These are phyloP conservation scores for Trichoplusia ni DNA, from an alignment of 1,140 invertebrate genomes.

Conservation along the genomic window DNA sequence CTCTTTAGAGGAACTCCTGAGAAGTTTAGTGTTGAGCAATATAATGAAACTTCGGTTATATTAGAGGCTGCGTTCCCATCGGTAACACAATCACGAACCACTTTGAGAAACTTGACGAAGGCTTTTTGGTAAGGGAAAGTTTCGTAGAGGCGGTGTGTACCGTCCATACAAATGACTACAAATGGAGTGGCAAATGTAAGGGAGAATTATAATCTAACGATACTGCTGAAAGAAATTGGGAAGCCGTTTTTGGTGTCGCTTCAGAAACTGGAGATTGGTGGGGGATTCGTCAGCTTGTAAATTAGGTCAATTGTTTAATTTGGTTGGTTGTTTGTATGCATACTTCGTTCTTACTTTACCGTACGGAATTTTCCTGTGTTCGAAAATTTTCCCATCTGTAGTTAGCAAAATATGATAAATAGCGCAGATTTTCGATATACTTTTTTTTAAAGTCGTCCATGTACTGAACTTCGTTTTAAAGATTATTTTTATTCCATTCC, in stretches of 20 bases:
- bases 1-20: not conserved
- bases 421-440: too few species aligned
- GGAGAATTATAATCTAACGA: slow-evolving; percentile 44
- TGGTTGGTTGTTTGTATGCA: not conserved
- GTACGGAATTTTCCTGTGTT: too few species aligned
- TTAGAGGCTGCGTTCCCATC: slow-evolving; percentile 39
- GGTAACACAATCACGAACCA: slow-evolving; percentile 68
- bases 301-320: slow-evolving; percentile 1
- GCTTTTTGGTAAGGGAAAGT: slow-evolving; percentile 69
- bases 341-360: too few species aligned
- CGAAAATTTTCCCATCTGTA: too few species aligned
- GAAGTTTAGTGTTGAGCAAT: slow-evolving; percentile 25
- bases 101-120: slow-evolving; percentile 74
- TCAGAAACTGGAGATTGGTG: slow-evolving; percentile 1
- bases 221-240: slow-evolving; percentile 29
- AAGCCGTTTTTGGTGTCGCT: not conserved
- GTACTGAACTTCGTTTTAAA: too few species aligned
- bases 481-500: too few species aligned
- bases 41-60: slow-evolving; percentile 34
- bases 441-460: too few species aligned
- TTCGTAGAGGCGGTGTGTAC: slow-evolving; percentile 53
- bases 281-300: not conserved
- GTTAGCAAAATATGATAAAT: too few species aligned
- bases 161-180: slow-evolving; percentile 72
- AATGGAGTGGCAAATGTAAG: slow-evolving; percentile 52